A percentile compares a stretch with the other conserved stretches of the same genome.
Conservation (phyloP, 1,140 invertebrate species). For the Brachystomella parvula region DNA sequence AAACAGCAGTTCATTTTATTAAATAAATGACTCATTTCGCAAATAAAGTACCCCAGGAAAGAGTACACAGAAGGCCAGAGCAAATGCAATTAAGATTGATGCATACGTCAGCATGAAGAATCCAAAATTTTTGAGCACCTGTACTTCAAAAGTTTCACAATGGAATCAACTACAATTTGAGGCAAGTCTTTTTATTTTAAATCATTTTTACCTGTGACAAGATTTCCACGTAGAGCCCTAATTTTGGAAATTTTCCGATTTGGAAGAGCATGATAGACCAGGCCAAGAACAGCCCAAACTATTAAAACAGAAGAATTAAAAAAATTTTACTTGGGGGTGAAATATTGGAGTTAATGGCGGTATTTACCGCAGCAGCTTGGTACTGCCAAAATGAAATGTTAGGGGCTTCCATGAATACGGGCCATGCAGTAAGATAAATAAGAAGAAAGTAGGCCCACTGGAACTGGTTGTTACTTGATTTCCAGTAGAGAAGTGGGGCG, state of each 20-base stretch:
- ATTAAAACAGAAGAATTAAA: conserved; percentile 1
- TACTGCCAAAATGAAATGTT: conserved; percentile 38
- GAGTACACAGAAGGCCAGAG: conserved; percentile 65
- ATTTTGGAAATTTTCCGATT: conserved; percentile 71
- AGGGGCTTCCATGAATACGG: conserved; percentile 34
- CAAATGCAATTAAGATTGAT: conserved; percentile 68
- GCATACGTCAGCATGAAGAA: conserved; percentile 72
- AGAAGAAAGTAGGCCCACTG: conserved; percentile 35
- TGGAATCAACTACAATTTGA: conserved; percentile 10
- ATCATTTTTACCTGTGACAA: conserved; percentile 57
- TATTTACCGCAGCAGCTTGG: conserved; percentile 36
- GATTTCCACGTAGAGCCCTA: conserved; percentile 76
- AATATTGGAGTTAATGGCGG: not conserved
- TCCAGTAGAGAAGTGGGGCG: conserved; percentile 22
- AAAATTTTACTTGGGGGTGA: not conserved
- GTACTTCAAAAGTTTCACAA: not conserved
- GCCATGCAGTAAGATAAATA: conserved; percentile 37
- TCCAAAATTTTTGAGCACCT: conserved; percentile 61
- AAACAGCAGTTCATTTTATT: not conserved
- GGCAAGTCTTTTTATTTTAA: not conserved
- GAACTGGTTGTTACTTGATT: conserved; percentile 26
- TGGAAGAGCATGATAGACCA: conserved; percentile 76
- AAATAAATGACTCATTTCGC: not conserved
- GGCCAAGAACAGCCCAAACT: conserved; percentile 60
- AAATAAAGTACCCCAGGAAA: conserved; percentile 49